phyloP scores from a whole-genome alignment of 2,888 invertebrate genomes.

The Sinohyriopsis cumingii region DNA sequence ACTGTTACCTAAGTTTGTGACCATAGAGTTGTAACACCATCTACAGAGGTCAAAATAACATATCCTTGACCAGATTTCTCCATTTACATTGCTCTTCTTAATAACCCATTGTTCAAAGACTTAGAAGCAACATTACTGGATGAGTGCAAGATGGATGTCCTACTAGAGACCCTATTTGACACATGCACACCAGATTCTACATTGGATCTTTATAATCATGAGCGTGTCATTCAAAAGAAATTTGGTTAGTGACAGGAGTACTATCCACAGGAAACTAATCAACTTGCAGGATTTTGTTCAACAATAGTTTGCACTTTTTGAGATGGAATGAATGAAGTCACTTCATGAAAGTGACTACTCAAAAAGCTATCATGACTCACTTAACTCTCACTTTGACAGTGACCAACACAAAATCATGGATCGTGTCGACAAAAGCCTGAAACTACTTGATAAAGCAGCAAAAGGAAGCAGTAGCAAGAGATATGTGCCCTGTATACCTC shows the following conservation, averaged over 20 bases:
- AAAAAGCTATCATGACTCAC: constrained; percentile 27
- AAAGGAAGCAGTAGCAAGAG: too few relatives aligned
- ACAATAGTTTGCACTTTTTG: constrained; percentile 39
- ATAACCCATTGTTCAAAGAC: constrained; percentile 34
- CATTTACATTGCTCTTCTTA: constrained; percentile 1
- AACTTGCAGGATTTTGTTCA: constrained; percentile 40
- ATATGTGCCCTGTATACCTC: too few relatives aligned
- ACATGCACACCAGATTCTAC: constrained; percentile 18
- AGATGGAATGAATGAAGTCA: constrained; percentile 37
- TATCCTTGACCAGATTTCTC: too few relatives aligned
- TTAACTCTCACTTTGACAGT: constrained; percentile 48
- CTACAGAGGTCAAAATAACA: too few relatives aligned
- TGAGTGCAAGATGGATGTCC: constrained; percentile 21
- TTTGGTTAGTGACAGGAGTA: constrained; percentile 23
- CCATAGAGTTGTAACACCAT: too few relatives aligned
- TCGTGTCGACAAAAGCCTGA: constrained; percentile 37
- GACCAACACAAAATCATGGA: constrained; percentile 43
- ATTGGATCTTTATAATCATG: constrained; percentile 31
- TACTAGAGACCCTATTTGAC: constrained; percentile 33
- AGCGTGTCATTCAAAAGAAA: constrained; percentile 31
- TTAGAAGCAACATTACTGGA: constrained; percentile 29
- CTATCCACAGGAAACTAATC: constrained; percentile 35
- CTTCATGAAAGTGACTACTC: constrained; percentile 30
- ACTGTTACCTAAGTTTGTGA: too few relatives aligned
- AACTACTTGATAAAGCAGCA: constrained; percentile 24